Percentiles rank a stretch among this genome's conserved stretches.
Conservation (phyloP, 2,888 invertebrate genomes). For the Carpatolechia fugitivella region DNA sequence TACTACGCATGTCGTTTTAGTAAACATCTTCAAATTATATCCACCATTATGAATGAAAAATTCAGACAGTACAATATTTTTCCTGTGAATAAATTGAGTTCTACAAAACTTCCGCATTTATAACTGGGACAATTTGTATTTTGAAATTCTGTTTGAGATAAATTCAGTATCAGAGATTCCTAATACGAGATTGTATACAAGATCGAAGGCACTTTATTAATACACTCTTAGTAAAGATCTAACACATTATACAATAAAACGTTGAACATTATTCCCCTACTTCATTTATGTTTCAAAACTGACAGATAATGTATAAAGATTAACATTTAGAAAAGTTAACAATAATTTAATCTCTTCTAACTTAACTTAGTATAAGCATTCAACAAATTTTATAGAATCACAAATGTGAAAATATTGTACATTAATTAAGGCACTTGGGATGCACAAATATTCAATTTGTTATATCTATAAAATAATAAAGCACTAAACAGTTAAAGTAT, state of each 20-base stretch:
- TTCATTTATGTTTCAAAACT: constrained; percentile 29
- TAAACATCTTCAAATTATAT: not conserved
- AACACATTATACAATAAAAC: constrained; percentile 29
- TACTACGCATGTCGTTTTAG: not conserved
- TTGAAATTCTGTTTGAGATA: constrained; percentile 34
- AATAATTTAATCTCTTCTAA: constrained; percentile 78
- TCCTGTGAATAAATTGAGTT: not conserved
- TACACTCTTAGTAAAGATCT: constrained; percentile 42
- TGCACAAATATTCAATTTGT: constrained; percentile 61
- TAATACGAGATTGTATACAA: constrained; percentile 58
- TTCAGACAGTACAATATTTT: not conserved
- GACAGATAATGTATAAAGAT: constrained; percentile 54
- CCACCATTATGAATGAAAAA: too few relatives aligned
- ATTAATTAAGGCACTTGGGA: constrained; percentile 74
- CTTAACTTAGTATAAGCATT: constrained; percentile 65
- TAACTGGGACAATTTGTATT: not conserved
- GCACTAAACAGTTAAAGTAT: constrained; percentile 61
- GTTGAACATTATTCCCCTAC: constrained; percentile 38
- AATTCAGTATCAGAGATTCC: constrained; percentile 56
- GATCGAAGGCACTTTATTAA: too few relatives aligned
- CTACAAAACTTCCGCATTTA: not conserved
- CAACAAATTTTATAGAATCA: constrained; percentile 73
- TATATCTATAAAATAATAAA: constrained; percentile 65
- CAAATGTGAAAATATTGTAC: constrained; percentile 69
- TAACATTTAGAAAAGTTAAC: constrained; percentile 76